Evolutionary conservation across 2,113 vertebrate genomes (phyloP), one percentile per base, ranked within the genome.

Genomic region (Mastomys coucha): DNA sequence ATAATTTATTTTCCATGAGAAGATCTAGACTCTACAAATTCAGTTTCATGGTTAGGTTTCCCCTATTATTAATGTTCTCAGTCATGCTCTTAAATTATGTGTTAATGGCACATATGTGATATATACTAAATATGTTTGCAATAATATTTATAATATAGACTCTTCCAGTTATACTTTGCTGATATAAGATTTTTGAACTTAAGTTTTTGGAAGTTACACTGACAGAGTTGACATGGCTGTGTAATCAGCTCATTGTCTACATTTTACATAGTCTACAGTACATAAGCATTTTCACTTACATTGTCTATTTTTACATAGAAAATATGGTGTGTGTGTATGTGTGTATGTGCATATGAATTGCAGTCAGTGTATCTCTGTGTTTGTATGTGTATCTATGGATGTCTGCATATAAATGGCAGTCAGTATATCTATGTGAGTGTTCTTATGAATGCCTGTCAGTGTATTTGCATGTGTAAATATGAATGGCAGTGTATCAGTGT

Each of bases 131-230:
- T 58, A 60, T 73, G 65, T 67, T 88, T 77, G 39, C 22, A 39
- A 88, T 42, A 65, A 12, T 22, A 49, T 51, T 85, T 75, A 60
- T 91, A 9, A 17, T 67, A 65, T 63, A 20, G 65, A 33, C 76
- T 93, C 13, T 49, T 94, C 91, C 31, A 88, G 26, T 24, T 63
- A 36, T 93, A 22, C 60, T 95, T 88, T 78, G 33, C 33, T 63
- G 2, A 2, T 87, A 8, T 89, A 63, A 87, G 42, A 70, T 80
- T 58, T 65, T 77, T 89, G 45, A 20, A 69, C 1, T 89, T 94
- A 94, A 12, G n/a, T n/a, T 87, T 91, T 92, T 92, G 42, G 1
- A 22, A 60, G 17, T 24, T 14, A 39, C 20, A 5, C 73, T 96
- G 11, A 13, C 77, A 65, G 26, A 51, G 33, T 77, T 81, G 80